Evolutionary conservation across 1,140 invertebrate species (phyloP), one percentile per base, ranked within the genome.

Genomic region (Bactericera cockerelli): DNA sequence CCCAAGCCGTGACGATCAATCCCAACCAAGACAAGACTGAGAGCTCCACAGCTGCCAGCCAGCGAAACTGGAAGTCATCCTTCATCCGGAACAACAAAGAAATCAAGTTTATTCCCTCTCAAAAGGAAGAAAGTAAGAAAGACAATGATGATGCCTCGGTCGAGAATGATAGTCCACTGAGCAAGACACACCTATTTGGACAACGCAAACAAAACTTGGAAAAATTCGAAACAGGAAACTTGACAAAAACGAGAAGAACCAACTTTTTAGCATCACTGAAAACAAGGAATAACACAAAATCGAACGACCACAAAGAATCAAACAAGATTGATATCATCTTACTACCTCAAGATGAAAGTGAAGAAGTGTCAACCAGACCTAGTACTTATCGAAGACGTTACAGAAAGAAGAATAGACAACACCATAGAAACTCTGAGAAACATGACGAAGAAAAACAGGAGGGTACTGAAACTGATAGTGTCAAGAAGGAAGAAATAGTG

Each of bases 381-480:
- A 19, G 22, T 49, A 6, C n/a, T 19, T 22, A 22, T 19, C n/a
- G 42, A 4, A 19, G 22, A 19, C n/a, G 42, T 10, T 19, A 49
- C 22, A 49, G 22, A 49, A 16, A 49, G n/a, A 16, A 49, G n/a
- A 49, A 49, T 49, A 49, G 42, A 49, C n/a, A 49, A 8, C 42
- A 49, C 19, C n/a, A 16, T n/a, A 49, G 42, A 49, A 49, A 49
- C 42, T 4, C n/a, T 49, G 42, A 22, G n/a, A 49, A 49, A 49
- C 8, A 4, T 49, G 4, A 3, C 4, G 42, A 49, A 8, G 42
- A 49, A 19, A 22, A 49, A 49, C n/a, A 49, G 22, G 42, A 49
- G n/a, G 22, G 19, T 10, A 6, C 6, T n/a, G 22, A 49, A 49
- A 6, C 6, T n/a, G 22, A 16, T 10, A 49, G 22, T 49, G 42